Base-by-base conservation (phyloP, 2,797 vertebrate species). In the Cryptoblepharus egeriae region DNA sequence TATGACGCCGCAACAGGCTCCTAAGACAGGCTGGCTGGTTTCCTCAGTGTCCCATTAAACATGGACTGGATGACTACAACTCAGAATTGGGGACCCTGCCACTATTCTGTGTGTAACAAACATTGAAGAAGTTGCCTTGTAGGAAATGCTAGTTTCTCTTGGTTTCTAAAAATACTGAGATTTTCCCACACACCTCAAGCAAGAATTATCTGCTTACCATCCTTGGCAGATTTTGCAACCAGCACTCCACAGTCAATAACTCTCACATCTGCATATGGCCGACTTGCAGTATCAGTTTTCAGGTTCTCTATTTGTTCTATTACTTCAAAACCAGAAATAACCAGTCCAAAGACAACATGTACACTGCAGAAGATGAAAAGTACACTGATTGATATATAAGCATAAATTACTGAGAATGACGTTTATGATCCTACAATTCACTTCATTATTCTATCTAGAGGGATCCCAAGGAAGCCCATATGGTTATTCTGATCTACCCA, bases 321-420 rank as follows among this genome's bases (percentile, higher is more conserved):
- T 76, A 99, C 97, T 93, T 99, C 99, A 93, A 99, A 99, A 35
- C 99, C 99, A 24, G 99, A 99, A 94, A 99, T 99, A 90, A 99
- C 97, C 65, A 98, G 92, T 82, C 99, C 99, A 84, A 99, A 99
- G 85, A 99, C 98, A 79, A 99, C 99, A 26, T 99, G 98, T 28
- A 99, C 97, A 8, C 98, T 99, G 94, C n/a, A 88, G 72, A 83
- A 85, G 92, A 92, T 3, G 49, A 84, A 75, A 84, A 88, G 37
- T 0, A 76, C 32, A 72, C 78, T 20, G n/a, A 49, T 42, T 42
- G 65, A 32, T 28, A 78, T 18, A 45, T 15, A 73, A 57, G 6
- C 8, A 58, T 10, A 4, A 67, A 9, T 16, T 24, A 22, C 64
- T 13, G n/a, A 1, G 71, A 10, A 2, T 42, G 26, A 79, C 20